These are phyloP conservation scores for Drepanosiphum platanoidis DNA, from an alignment of 2,888 invertebrate species.

Conservation along the genomic window DNA sequence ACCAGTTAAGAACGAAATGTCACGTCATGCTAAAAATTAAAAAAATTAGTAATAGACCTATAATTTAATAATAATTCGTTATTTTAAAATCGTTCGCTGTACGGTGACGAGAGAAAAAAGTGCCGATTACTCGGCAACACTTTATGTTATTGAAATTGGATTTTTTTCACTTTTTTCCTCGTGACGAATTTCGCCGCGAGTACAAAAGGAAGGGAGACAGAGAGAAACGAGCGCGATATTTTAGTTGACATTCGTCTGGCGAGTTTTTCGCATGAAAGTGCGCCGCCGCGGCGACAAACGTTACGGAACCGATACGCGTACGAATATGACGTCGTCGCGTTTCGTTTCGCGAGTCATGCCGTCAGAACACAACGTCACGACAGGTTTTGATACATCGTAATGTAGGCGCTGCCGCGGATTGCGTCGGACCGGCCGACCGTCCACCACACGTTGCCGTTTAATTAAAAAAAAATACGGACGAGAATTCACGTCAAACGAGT, in stretches of 20 bases:
- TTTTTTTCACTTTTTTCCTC: too few species aligned
- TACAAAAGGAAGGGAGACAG: neutral
- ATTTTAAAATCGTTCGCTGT: too few species aligned
- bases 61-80: too few species aligned
- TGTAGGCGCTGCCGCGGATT: neutral
- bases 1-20: too few species aligned
- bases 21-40: too few species aligned
- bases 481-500: conserved; percentile 23
- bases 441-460: conserved; percentile 13
- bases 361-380: conserved; percentile 13
- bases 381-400: conserved; percentile 45
- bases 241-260: neutral
- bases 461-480: conserved; percentile 24
- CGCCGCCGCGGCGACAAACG: neutral
- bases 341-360: neutral
- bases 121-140: too few species aligned
- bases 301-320: neutral
- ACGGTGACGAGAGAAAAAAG: too few species aligned
- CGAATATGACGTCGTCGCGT: neutral
- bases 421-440: neutral
- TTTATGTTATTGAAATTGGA: too few species aligned
- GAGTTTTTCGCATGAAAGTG: neutral
- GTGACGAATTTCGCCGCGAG: neutral
- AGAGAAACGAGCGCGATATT: neutral
- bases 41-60: too few species aligned